Evolutionary conservation across 92 coral and sea anemone species (phyloP), one percentile per base, ranked within the genome.

Genomic region (Nematostella vectensis): DNA sequence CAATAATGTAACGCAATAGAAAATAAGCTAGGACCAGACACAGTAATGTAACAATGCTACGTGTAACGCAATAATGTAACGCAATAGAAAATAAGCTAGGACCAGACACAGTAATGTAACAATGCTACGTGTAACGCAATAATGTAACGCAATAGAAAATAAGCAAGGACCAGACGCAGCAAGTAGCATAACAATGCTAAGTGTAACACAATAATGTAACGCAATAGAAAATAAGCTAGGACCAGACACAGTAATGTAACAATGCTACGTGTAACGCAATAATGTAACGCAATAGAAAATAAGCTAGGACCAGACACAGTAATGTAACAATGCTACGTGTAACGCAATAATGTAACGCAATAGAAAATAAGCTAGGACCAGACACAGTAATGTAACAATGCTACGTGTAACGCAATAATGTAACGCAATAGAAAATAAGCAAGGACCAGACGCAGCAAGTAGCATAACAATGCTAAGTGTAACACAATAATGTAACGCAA

Each of bases 61-160:
- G n/a, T n/a, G n/a, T 33, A 33, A 33, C 40, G 40, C 40, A 33
- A 33, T 33, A 33, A n/a, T n/a, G n/a, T n/a, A n/a, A 33, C 40
- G 40, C 40, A 33, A 6, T 33, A 33, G 40, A 33, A 33, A 33
- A 15, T 15, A 33, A 33, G 40, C 15, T 6, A 33, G 6, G 40
- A 33, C 40, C 15, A 15, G 40, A 15, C 15, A 33, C 40, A 33
- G 40, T 33, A 33, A 33, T 15, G 40, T 15, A 33, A 33, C 15
- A 33, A 6, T 6, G 40, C 8, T 33, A 33, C 6, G 8, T 6
- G 40, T 33, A 6, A 6, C 6, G 40, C 15, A 33, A 33, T 15
- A 15, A 6, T 6, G 15, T 33, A 33, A 33, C 40, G 40, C 40
- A 33, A 6, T 33, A 33, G 40, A 33, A 33, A 33, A 33, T 15